Base-by-base conservation (phyloP, 2,888 invertebrate genomes). In the Chrysolina oricalcia region DNA sequence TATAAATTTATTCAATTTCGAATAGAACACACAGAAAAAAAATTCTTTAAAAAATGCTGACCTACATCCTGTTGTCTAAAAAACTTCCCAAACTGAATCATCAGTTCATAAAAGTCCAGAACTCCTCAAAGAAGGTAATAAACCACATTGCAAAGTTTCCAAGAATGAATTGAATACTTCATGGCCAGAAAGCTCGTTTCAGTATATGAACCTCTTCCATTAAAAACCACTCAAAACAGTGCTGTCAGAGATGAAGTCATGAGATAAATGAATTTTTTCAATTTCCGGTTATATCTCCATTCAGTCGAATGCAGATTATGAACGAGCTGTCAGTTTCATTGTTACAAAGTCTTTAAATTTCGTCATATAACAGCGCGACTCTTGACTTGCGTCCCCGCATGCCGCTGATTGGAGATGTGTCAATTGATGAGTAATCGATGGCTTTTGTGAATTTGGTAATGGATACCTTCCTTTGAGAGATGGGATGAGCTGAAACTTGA, bases 241-340 rank as follows among this genome's bases (percentile, higher is more conserved):
- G 13, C 17, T 21, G 43, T 27, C 27, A 27, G 5, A 43, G 50
- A 53, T 53, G 53, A 53, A 53, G 21, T 21, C 53, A 19, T 11
- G 21, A 53, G 53, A 21, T 53, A 53, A 53, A 53, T 53, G 53
- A 21, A 53, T 19, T 53, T 53, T 53, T 53, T 53, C 53, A 53
- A 53, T 53, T 53, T 53, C 53, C 53, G 1, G 10, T 53, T 53
- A 9, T 53, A 21, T 21, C 21, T 53, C 11, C 10, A 53, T 53
- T 19, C 21, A 53, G 53, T 19, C 9, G 53, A 53, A 53, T 21
- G 53, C 53, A 11, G 5, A 21, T 21, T 21, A 53, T 21, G 13
- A 21, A 53, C 21, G 21, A 53, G 53, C 53, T 53, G 53, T 21
- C 19, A 53, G 13, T 19, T 53, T 19, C 53, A 53, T 53, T 53